phyloP scores from a whole-genome alignment of 2,797 vertebrate species.

The Rhinogobio ventralis region DNA sequence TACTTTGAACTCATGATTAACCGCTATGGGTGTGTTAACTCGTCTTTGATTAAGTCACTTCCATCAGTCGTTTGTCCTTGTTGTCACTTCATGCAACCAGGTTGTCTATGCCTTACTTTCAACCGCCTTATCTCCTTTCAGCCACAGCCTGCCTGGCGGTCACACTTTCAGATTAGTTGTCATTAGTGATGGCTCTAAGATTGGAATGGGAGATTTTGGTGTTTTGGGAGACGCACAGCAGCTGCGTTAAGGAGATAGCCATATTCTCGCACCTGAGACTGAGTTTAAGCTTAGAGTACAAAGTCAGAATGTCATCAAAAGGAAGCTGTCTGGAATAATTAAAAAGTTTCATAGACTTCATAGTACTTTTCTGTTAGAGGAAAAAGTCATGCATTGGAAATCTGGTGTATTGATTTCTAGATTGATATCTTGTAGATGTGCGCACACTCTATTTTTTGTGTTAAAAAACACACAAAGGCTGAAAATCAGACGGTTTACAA shows the following conservation, averaged over 20 bases:
- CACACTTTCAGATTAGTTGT: conserved; percentile 51
- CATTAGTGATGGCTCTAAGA: conserved; percentile 55
- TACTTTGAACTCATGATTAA: conserved; percentile 27
- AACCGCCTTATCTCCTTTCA: conserved; percentile 51
- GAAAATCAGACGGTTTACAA: too few relatives aligned
- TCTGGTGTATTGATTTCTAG: conserved; percentile 16
- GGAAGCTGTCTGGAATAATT: neutral
- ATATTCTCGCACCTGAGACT: conserved; percentile 24
- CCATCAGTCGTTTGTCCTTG: conserved; percentile 21
- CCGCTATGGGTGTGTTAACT: conserved; percentile 10
- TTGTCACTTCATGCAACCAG: conserved; percentile 44
- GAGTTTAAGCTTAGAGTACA: conserved; percentile 40
- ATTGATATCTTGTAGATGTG: neutral
- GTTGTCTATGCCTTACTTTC: conserved; percentile 52
- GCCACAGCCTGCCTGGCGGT: conserved; percentile 38
- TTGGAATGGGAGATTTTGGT: conserved; percentile 43
- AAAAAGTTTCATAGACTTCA: conserved; percentile 6
- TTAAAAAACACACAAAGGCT: neutral
- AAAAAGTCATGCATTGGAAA: neutral
- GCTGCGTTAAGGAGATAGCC: conserved; percentile 52
- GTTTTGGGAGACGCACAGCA: conserved; percentile 30
- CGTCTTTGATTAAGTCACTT: conserved; percentile 47
- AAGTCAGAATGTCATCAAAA: conserved; percentile 25
- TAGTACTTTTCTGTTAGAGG: neutral
- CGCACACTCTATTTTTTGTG: neutral